A percentile compares a stretch with the other conserved stretches of the same genome.
Conservation (phyloP, 1,140 invertebrate genomes). For the Calosoma granatense region DNA sequence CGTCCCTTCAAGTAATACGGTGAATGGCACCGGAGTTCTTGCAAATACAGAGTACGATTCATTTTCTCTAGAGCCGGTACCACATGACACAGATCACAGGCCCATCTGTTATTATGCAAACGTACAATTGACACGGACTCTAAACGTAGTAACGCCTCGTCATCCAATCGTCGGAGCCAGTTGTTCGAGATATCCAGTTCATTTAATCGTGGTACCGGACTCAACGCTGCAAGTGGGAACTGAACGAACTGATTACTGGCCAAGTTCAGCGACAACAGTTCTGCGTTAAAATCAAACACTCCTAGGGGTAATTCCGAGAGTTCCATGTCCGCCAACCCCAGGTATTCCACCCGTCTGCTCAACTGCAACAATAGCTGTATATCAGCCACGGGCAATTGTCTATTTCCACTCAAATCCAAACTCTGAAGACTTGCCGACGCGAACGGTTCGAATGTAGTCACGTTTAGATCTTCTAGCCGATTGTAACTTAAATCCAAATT, state of each 20-base stretch:
- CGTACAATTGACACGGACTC: slow-evolving; percentile 41
- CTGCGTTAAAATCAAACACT: slow-evolving; percentile 38
- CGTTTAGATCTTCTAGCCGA: slow-evolving; percentile 52
- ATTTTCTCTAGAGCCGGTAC: slow-evolving; percentile 42
- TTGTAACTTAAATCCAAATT: slow-evolving; percentile 63
- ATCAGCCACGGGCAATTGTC: slow-evolving; percentile 29
- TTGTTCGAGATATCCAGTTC: slow-evolving; percentile 53
- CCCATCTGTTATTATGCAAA: slow-evolving; percentile 54
- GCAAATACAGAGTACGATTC: slow-evolving; percentile 39
- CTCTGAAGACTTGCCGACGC: slow-evolving; percentile 42
- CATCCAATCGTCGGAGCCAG: slow-evolving; percentile 45
- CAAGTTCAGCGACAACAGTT: slow-evolving; percentile 42
- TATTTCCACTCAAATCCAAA: slow-evolving; percentile 58
- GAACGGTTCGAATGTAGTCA: slow-evolving; percentile 44
- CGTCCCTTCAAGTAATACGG: slow-evolving; percentile 40
- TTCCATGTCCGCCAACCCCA: slow-evolving; percentile 46
- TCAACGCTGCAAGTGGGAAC: slow-evolving; percentile 43
- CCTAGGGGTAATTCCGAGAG: slow-evolving; percentile 42
- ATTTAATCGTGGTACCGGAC: slow-evolving; percentile 42
- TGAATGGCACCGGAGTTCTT: slow-evolving; percentile 39
- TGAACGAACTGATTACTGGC: slow-evolving; percentile 45
- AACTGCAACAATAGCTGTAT: slow-evolving; percentile 41
- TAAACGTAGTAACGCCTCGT: slow-evolving; percentile 41
- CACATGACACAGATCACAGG: slow-evolving; percentile 54
- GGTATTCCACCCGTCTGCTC: slow-evolving; percentile 38